A percentile compares a stretch with the other conserved stretches of the same genome.
Evolutionary conservation across 2,888 invertebrate genomes (phyloP).

Genomic region (Odiellus spinosus): DNA sequence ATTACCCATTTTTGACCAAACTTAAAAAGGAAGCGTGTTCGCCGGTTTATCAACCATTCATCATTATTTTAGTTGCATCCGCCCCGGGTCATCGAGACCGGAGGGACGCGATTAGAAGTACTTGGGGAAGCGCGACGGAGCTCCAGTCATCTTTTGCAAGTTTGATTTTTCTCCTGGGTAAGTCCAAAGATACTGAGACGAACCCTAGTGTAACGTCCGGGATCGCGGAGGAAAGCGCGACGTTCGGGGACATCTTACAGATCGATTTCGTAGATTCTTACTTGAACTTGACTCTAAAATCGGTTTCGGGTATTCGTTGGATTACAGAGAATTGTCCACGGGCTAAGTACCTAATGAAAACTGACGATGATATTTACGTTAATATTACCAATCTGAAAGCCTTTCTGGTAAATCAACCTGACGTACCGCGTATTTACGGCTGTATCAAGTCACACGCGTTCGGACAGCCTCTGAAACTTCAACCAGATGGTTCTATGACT

Average conservation of each 20-base stretch:
- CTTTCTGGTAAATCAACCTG: not conserved
- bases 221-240: constrained; percentile 4
- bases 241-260: constrained; percentile 4
- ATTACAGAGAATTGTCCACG: constrained; percentile 2
- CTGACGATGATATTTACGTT: constrained; percentile 10
- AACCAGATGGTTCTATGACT: constrained; percentile 10
- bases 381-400: constrained; percentile 4
- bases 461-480: constrained; percentile 3
- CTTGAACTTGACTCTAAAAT: constrained; percentile 8
- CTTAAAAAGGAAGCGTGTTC: not conserved
- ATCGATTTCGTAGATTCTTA: constrained; percentile 7
- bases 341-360: constrained; percentile 8
- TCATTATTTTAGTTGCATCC: constrained; percentile 3
- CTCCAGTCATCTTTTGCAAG: not conserved
- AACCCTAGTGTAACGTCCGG: not conserved
- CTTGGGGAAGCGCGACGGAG: constrained; percentile 4
- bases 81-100: constrained; percentile 1
- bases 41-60: not conserved
- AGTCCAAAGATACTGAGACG: not conserved
- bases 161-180: constrained; percentile 6
- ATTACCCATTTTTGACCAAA: not conserved
- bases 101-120: constrained; percentile 6
- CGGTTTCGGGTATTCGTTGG: constrained; percentile 7
- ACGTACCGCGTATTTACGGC: constrained; percentile 6
- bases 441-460: constrained; percentile 5